These are phyloP conservation scores for Tachysurus vachellii DNA, from an alignment of 2,113 vertebrate genomes.

Conservation along the genomic window DNA sequence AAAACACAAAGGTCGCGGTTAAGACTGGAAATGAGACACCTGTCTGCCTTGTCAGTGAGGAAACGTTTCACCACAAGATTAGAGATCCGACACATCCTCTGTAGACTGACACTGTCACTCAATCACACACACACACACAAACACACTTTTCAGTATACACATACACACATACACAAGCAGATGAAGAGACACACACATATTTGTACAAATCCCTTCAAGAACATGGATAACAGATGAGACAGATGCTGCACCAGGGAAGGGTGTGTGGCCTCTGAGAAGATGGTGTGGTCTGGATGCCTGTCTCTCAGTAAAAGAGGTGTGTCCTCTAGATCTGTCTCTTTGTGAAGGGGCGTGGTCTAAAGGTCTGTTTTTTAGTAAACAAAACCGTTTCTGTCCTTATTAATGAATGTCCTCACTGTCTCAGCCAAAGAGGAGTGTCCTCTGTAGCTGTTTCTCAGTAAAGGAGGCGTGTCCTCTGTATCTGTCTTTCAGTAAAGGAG, in stretches of 20 bases:
- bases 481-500: not conserved
- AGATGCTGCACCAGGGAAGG: not conserved
- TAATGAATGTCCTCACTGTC: not conserved
- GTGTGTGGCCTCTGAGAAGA: not conserved
- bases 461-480: not conserved
- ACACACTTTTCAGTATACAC: not conserved
- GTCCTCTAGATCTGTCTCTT: not conserved
- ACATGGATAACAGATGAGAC: not conserved
- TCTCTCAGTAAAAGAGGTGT: not conserved
- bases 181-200: not conserved
- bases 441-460: not conserved
- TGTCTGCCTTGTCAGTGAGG: slow-evolving; percentile 64
- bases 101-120: slow-evolving; percentile 62
- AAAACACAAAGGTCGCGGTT: slow-evolving; percentile 67
- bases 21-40: slow-evolving; percentile 71
- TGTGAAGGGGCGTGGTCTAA: not conserved
- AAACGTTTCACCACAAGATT: slow-evolving; percentile 65
- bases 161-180: slow-evolving; percentile 50
- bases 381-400: not conserved
- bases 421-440: not conserved
- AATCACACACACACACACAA: slow-evolving; percentile 60
- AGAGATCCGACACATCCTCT: slow-evolving; percentile 62
- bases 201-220: not conserved
- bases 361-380: not conserved
- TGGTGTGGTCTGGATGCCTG: not conserved